Percentiles rank a stretch among this genome's conserved stretches.
Conservation (phyloP, 2,797 vertebrate genomes). For the Babyrousa celebensis region DNA sequence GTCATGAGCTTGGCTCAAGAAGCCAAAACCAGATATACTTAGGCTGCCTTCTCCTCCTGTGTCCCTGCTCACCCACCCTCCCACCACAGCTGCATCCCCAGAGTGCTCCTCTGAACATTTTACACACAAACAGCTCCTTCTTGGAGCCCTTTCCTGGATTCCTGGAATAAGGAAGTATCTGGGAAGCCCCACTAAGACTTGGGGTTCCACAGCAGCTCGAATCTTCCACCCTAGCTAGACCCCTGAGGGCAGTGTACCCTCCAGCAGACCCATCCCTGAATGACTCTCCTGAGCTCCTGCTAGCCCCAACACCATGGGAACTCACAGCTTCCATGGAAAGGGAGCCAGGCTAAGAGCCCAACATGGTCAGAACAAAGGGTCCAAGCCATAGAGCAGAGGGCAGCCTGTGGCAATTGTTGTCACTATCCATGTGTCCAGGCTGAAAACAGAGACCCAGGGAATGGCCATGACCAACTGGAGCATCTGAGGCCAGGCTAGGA, state of each 20-base stretch:
- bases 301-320: constrained; percentile 59
- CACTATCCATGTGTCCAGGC: not conserved
- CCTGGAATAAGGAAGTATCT: not conserved
- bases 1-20: constrained; percentile 61
- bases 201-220: not conserved
- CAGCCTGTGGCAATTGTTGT: not conserved
- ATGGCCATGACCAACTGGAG: constrained; percentile 51
- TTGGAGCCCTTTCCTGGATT: constrained; percentile 51
- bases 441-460: not conserved
- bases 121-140: not conserved
- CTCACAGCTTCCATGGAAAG: constrained; percentile 41
- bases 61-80: no score
- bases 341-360: not conserved
- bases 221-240: not conserved
- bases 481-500: constrained; percentile 36
- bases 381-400: not conserved
- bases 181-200: not conserved
- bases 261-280: not conserved
- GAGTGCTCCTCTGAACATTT: not conserved
- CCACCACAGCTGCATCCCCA: not conserved
- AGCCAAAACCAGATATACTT: not conserved
- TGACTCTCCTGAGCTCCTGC: constrained; percentile 33
- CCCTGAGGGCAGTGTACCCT: not conserved
- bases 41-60: not conserved
- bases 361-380: constrained; percentile 49